A percentile compares a stretch with the other conserved stretches of the same genome.
phyloP scores from a whole-genome alignment of 2,797 vertebrate genomes.

The Macrochelys suwanniensis region DNA sequence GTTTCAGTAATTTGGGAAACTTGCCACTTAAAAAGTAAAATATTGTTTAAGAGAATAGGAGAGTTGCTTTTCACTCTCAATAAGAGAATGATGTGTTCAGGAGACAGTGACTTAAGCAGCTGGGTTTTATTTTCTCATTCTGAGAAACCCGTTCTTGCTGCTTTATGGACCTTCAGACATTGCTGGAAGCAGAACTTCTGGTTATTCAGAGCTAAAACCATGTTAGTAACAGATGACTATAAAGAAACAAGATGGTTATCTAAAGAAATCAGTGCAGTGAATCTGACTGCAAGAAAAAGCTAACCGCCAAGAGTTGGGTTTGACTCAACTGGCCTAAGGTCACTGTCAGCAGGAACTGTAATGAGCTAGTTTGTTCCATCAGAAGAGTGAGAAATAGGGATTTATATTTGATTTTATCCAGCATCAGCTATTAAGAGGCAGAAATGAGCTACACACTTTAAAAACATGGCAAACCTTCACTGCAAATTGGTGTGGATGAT shows the following conservation, averaged over 20 bases:
- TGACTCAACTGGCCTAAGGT: slow-evolving; percentile 14
- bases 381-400: slow-evolving; percentile 32
- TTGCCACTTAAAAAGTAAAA: not conserved
- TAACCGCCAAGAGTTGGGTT: slow-evolving; percentile 8
- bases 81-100: not conserved
- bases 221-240: not conserved
- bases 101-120: not conserved
- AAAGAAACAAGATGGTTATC: not conserved
- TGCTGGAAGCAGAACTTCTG: not conserved
- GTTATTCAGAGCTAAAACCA: not conserved
- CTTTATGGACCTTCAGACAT: not conserved
- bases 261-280: slow-evolving; percentile 13
- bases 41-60: not conserved
- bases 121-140: slow-evolving; percentile 17
- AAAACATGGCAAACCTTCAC: slow-evolving; percentile 52
- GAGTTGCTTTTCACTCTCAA: not conserved
- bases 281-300: slow-evolving; percentile 20
- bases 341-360: slow-evolving; percentile 25
- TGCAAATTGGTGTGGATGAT: slow-evolving; percentile 70
- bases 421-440: slow-evolving; percentile 36
- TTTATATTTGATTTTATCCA: slow-evolving; percentile 51
- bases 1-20: not conserved
- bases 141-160: not conserved
- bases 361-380: slow-evolving; percentile 51
- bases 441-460: slow-evolving; percentile 34